Evolutionary conservation across 2,113 vertebrate genomes (phyloP).

Genomic region (Acanthisitta chloris): DNA sequence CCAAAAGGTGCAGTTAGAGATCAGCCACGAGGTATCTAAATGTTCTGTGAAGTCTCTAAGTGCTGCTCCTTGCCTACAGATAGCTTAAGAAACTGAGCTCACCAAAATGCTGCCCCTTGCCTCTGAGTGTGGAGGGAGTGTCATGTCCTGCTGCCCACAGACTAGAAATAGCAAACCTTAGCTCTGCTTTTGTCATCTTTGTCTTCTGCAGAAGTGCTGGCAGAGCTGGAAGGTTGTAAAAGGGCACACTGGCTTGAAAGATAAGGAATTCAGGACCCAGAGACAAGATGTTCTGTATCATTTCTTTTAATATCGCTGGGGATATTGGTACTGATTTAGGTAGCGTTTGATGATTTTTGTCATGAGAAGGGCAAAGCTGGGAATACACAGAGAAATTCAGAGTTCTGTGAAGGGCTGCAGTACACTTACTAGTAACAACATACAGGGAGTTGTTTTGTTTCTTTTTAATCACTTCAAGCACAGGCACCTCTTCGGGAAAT

Average conservation of each 20-base stretch:
- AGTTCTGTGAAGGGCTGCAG: not conserved
- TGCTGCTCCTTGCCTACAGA: not conserved
- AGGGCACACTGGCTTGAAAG: not conserved
- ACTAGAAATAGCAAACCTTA: not conserved
- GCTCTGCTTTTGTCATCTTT: not conserved
- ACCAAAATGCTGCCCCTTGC: not conserved
- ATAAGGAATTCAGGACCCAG: not conserved
- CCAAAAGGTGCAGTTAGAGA: not conserved
- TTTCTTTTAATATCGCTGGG: not conserved
- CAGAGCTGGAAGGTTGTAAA: not conserved
- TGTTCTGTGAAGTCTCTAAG: not conserved
- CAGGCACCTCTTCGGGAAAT: slow-evolving; percentile 13
- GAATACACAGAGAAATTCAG: not conserved
- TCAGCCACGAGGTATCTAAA: not conserved
- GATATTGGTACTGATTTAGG: not conserved
- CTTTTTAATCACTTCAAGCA: slow-evolving; percentile 7
- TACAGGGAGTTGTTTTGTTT: slow-evolving; percentile 1
- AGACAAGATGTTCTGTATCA: not conserved
- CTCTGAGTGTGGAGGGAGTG: not conserved
- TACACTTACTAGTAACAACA: not conserved
- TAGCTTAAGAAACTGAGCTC: not conserved
- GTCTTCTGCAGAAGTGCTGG: not conserved
- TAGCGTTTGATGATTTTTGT: not conserved
- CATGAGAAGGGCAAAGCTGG: not conserved
- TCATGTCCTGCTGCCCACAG: not conserved